These are phyloP conservation scores for Tiliacea citrago DNA, from an alignment of 2,888 invertebrate genomes.

Conservation along the genomic window DNA sequence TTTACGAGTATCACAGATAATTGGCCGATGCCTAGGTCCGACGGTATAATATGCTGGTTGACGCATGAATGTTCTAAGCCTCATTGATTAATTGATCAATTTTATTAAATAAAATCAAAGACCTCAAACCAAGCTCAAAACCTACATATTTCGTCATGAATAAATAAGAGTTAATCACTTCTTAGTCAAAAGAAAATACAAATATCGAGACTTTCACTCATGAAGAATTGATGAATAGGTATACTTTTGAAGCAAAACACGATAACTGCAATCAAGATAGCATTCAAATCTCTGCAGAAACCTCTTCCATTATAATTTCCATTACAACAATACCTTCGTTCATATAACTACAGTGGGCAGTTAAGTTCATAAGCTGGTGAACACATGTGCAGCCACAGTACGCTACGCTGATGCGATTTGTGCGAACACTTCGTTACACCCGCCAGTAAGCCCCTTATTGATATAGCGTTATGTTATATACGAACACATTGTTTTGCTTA, in stretches of 20 bases:
- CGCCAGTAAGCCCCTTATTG: constrained; percentile 80
- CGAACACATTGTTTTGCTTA: constrained; percentile 56
- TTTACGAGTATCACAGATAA: no score
- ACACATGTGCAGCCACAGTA: constrained; percentile 81
- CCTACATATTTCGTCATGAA: no score
- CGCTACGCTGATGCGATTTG: constrained; percentile 84
- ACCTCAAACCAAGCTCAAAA: no score
- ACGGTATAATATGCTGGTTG: neutral
- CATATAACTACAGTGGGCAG: constrained; percentile 28
- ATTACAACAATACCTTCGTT: constrained; percentile 8
- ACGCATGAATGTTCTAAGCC: neutral
- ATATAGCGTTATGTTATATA: constrained; percentile 62
- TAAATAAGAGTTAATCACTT: no score
- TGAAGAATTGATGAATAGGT: no score
- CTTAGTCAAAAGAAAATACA: neutral
- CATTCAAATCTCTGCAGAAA: neutral
- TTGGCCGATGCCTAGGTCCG: neutral
- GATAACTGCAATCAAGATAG: neutral
- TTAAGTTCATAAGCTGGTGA: constrained; percentile 80
- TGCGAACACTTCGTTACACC: constrained; percentile 82
- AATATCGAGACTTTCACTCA: neutral
- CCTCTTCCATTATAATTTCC: neutral
- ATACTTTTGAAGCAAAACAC: neutral
- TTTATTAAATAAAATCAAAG: neutral
- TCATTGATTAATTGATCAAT: neutral